phyloP scores from a whole-genome alignment of 2,113 vertebrate species.

The Mobula hypostoma region DNA sequence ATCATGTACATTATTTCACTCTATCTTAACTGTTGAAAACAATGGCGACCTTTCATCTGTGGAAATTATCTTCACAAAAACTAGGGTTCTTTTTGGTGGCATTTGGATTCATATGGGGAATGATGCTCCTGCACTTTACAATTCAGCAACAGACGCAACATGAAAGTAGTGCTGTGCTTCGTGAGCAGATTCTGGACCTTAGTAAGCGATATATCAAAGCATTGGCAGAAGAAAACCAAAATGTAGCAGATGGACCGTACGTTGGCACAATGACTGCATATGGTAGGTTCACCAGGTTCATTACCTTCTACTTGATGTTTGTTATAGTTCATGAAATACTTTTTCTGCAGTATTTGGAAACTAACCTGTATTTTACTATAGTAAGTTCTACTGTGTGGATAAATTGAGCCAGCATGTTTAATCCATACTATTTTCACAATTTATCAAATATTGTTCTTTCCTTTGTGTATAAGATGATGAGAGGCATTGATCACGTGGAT shows the following conservation, averaged over 20 bases:
- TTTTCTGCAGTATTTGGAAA: not conserved
- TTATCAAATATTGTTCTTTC: not conserved
- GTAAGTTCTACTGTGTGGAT: not conserved
- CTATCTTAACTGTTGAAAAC: conserved; percentile 45
- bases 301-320: not conserved
- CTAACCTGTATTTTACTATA: not conserved
- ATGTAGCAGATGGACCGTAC: conserved; percentile 91
- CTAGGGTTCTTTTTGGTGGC: conserved; percentile 94
- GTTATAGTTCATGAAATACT: not conserved
- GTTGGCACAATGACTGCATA: conserved; percentile 97
- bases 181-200: conserved; percentile 94
- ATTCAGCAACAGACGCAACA: conserved; percentile 92
- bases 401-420: not conserved
- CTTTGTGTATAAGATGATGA: no score
- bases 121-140: conserved; percentile 99
- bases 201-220: conserved; percentile 98
- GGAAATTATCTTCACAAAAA: conserved; percentile 97
- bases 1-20: not conserved
- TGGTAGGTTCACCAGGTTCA: conserved; percentile 60
- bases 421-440: not conserved
- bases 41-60: conserved; percentile 81
- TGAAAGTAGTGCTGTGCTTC: conserved; percentile 83
- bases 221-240: conserved; percentile 90
- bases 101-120: conserved; percentile 98
- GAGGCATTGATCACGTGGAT: no score